Evolutionary conservation across 1,140 invertebrate genomes (phyloP), one percentile per base, ranked within the genome.

Genomic region (Polypedilum pembai): DNA sequence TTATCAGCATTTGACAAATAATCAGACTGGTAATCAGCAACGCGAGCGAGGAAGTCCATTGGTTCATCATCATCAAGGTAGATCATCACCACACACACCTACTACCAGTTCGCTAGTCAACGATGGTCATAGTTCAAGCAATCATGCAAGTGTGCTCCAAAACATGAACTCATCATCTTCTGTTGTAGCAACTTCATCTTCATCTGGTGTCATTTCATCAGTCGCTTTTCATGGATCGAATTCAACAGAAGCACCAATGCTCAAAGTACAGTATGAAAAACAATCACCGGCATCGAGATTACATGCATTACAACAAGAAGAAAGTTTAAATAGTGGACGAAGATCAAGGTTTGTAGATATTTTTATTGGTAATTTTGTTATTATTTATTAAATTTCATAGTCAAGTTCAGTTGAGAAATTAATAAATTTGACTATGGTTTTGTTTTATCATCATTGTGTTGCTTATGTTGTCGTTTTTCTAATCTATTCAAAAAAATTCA

Each of bases 391-490:
- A n/a, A n/a, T n/a, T n/a, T n/a, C 24, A 33, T 5, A 33, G 24
- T 33, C 24, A 33, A 33, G 5, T 33, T 33, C 5, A n/a, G n/a
- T n/a, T n/a, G n/a, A n/a, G n/a, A 33, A 33, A 33, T 33, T 33
- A 3, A 3, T 3, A 33, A 33, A 33, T 33, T 33, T 33, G 24
- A 56, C n/a, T 12, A 15, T n/a, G n/a, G 15, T 56, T 56, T 56
- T 45, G 8, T 15, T 15, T 56, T 56, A 12, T n/a, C 15, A 4
- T 56, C 8, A 56, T 56, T 69, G 65, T 69, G 65, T 21, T 69
- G 65, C 18, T 69, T 69, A 69, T 69, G 65, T 69, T 21, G 65
- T 69, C 20, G 65, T 69, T 69, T 69, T n/a, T 56, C 45, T n/a
- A n/a, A 15, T 56, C 1, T n/a, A 12, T 15, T 4, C 41, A 1